phyloP scores from a whole-genome alignment of 2,888 invertebrate genomes.

The Spilarctia lutea region DNA sequence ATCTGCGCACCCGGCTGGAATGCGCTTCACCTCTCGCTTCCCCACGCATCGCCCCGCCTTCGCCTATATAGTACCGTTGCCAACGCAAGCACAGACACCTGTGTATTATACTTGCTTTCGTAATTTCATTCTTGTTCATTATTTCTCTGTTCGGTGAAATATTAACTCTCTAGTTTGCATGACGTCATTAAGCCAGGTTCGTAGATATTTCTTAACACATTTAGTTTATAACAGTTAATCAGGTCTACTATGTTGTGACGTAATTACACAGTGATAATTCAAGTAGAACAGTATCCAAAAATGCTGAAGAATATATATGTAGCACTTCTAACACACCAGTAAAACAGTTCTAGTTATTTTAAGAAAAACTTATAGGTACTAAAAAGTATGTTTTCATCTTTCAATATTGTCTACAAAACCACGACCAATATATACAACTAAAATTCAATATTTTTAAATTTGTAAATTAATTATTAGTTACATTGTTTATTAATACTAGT shows the following conservation, averaged over 20 bases:
- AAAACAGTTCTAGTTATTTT: not conserved
- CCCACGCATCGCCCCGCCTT: too few relatives aligned
- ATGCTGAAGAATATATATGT: not conserved
- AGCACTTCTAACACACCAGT: not conserved
- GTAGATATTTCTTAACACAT: not conserved
- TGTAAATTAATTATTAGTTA: not conserved
- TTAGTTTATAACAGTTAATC: not conserved
- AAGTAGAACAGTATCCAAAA: not conserved
- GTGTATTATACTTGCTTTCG: too few relatives aligned
- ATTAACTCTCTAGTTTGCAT: too few relatives aligned
- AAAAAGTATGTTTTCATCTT: not conserved
- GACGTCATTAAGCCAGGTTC: too few relatives aligned
- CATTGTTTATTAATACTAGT: not conserved
- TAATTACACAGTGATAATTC: not conserved
- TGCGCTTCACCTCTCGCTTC: too few relatives aligned
- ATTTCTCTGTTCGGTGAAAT: too few relatives aligned
- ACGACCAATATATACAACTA: not conserved
- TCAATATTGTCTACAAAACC: constrained; percentile 1
- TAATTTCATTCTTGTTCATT: too few relatives aligned
- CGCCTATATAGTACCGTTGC: too few relatives aligned
- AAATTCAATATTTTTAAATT: too few relatives aligned
- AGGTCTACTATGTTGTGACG: not conserved
- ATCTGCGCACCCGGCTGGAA: too few relatives aligned
- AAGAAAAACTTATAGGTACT: not conserved
- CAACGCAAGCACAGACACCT: too few relatives aligned